Conservation (phyloP, 35 echinoderm and acorn worm species). For the Lytechinus pictus region DNA sequence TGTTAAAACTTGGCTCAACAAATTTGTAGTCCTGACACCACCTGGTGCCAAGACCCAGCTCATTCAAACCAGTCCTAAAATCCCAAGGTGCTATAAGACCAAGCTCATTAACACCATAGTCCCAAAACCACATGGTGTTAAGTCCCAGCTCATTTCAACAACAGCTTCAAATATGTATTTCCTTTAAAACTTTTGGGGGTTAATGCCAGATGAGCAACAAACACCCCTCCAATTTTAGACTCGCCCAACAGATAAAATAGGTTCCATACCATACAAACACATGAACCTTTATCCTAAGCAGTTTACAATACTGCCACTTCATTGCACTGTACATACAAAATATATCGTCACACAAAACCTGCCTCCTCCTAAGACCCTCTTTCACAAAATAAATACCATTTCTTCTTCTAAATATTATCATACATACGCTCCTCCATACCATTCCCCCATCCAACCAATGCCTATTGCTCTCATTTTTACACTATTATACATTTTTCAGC, state of each 20-base stretch:
- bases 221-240: background rate
- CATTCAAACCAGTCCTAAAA: background rate
- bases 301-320: background rate
- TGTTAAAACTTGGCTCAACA: too few species aligned
- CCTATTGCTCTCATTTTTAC: background rate
- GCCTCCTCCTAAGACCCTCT: background rate
- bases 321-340: constrained; percentile 19
- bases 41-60: background rate
- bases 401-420: background rate
- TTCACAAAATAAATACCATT: background rate
- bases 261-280: background rate
- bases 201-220: background rate
- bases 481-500: background rate
- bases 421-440: background rate
- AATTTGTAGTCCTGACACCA: background rate
- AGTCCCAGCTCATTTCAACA: too few species aligned
- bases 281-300: background rate
- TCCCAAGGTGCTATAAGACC: background rate
- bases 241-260: background rate
- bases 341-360: background rate
- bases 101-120: background rate
- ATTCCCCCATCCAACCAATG: background rate
- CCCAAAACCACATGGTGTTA: too few species aligned
- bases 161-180: too few species aligned
- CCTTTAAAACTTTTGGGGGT: background rate